Base-by-base conservation (phyloP, 2,797 vertebrate species). In the Sphenopsis melanotis region DNA sequence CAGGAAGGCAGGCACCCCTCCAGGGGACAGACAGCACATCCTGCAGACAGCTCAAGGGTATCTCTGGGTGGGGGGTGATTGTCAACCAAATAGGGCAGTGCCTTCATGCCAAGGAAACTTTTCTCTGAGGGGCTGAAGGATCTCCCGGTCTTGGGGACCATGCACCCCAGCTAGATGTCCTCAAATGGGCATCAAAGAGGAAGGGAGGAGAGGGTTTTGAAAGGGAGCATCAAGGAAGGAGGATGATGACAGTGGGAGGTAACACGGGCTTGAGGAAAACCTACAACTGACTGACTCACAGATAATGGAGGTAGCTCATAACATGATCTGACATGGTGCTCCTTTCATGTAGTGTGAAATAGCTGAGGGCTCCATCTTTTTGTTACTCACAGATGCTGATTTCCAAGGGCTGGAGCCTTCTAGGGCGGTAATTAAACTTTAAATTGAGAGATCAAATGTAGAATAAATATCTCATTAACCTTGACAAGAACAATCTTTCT, bases 381-480 rank as follows among this genome's bases (percentile, higher is more conserved):
- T 49, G 53, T 74, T 83, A 85, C 36, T 46, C 46, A 85, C 24
- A 84, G 56, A 76, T 42, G 19, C 26, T 47, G 41, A 57, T 86
- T 96, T 93, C 79, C 46, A 80, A 78, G 46, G 79, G 78, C 87
- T 37, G 12, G 37, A 91, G 44, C 37, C 78, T 88, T 81, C 72
- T 75, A 93, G 65, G 42, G 65, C 46, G 72, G 69, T 87, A 91
- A 95, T 92, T 94, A 92, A 86, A 69, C 44, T 90, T 87, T 90
- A 93, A 94, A 83, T 37, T 0, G 53, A 90, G 57, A 86, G 49
- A 86, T 83, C 79, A 88, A 81, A 94, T 65, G 46, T 52, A 78
- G 64, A 93, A 90, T 93, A 93, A 80, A 76, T 85, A 80, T 59
- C 65, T 83, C 50, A 75, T 89, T 94, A 95, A 83, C 41, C 34